These are phyloP conservation scores for Thinocorus orbignyianus DNA, from an alignment of 2,113 vertebrate species.

Conservation along the genomic window DNA sequence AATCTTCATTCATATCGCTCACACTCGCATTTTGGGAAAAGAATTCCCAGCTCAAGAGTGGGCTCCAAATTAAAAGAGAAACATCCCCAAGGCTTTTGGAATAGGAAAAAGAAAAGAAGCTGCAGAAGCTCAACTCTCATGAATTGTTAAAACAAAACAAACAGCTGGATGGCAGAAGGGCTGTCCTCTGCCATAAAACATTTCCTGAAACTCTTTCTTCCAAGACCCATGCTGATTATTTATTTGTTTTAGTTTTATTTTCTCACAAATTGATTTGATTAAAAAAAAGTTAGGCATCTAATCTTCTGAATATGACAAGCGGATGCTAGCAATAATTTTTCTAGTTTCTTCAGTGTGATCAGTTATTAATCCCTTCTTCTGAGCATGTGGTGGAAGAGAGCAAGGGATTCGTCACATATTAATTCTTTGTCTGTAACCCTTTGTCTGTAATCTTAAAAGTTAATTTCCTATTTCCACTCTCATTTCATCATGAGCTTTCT, in stretches of 20 bases:
- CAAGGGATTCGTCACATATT: not conserved
- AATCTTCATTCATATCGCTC: not conserved
- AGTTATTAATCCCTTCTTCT: not conserved
- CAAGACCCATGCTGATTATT: not conserved
- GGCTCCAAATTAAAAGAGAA: conserved; percentile 54
- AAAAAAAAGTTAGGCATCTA: not conserved
- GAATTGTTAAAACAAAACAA: conserved; percentile 38
- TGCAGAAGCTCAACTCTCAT: not conserved
- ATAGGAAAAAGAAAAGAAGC: not conserved
- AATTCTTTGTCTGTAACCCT: not conserved
- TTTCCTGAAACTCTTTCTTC: conserved; percentile 9
- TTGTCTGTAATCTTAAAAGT: not conserved
- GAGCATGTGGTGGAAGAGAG: not conserved
- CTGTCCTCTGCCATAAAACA: conserved; percentile 8
- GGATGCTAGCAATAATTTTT: not conserved
- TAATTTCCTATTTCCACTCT: not conserved
- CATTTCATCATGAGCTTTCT: not conserved
- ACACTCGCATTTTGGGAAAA: not conserved
- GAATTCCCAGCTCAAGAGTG: conserved; percentile 3
- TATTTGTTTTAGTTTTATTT: conserved; percentile 9
- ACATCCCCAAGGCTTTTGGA: conserved; percentile 5
- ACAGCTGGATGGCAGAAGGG: conserved; percentile 26
- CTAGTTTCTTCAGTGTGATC: not conserved
- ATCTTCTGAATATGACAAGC: not conserved
- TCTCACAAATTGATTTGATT: conserved; percentile 14